phyloP scores from a whole-genome alignment of 2,797 vertebrate species.

The Gastrophryne carolinensis region DNA sequence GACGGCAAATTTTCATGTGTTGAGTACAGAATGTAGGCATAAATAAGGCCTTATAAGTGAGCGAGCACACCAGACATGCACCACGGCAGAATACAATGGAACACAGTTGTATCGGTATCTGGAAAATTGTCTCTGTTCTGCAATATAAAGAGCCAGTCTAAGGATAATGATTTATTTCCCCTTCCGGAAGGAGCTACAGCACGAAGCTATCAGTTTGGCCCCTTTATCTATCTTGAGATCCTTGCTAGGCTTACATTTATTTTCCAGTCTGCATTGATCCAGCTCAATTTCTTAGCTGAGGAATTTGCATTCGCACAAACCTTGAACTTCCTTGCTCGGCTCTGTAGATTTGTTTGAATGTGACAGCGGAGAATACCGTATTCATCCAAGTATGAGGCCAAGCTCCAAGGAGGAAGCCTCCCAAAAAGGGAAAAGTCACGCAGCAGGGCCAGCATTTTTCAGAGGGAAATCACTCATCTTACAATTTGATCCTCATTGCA shows the following conservation, averaged over 20 bases:
- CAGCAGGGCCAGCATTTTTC: not conserved
- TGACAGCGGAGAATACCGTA: slow-evolving; percentile 30
- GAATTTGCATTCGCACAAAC: slow-evolving; percentile 35
- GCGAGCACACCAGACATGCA: no score
- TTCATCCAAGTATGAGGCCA: not conserved
- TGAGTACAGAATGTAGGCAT: no score
- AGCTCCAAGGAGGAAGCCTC: not conserved
- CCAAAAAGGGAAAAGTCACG: no score
- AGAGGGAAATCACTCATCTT: not conserved
- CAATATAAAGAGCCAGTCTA: not conserved
- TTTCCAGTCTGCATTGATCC: not conserved
- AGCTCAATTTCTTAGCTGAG: slow-evolving; percentile 6
- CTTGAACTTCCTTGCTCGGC: slow-evolving; percentile 33
- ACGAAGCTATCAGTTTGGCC: not conserved
- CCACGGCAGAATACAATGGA: no score
- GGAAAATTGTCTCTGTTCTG: not conserved
- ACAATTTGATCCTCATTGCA: not conserved
- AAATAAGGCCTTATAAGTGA: no score
- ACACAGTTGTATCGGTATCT: no score
- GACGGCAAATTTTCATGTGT: no score
- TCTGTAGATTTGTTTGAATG: slow-evolving; percentile 24
- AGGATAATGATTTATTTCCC: not conserved
- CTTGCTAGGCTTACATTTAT: not conserved
- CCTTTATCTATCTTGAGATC: not conserved
- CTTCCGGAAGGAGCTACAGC: not conserved